Conservation (phyloP, 2,113 vertebrate species). For the Centropus bengalensis region DNA sequence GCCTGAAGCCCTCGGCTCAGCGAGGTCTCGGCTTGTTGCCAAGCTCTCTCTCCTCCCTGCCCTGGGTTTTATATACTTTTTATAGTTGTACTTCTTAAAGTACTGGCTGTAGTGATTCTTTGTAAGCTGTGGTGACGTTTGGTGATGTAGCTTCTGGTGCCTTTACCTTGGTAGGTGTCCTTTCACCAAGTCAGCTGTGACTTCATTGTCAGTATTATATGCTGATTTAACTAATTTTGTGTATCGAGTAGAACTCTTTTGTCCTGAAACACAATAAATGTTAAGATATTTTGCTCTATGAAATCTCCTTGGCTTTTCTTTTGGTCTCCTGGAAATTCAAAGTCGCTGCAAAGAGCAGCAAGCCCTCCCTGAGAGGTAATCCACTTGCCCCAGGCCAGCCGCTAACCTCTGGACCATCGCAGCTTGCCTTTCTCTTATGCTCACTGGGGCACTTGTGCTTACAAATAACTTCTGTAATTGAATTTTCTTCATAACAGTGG, state of each 20-base stretch:
- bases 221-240: constrained; percentile 57
- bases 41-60: not conserved
- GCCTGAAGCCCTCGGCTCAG: not conserved
- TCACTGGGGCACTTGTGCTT: not conserved
- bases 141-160: constrained; percentile 50
- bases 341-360: not conserved
- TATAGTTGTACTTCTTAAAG: constrained; percentile 43
- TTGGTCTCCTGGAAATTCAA: not conserved
- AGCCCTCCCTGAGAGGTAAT: not conserved
- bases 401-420: not conserved
- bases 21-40: not conserved
- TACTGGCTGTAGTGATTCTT: constrained; percentile 20
- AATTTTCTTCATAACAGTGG: not conserved
- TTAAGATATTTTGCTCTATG: constrained; percentile 56
- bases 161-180: constrained; percentile 44
- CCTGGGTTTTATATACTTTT: constrained; percentile 54
- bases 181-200: constrained; percentile 43
- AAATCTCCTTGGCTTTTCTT: not conserved
- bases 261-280: constrained; percentile 67
- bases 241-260: constrained; percentile 58
- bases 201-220: constrained; percentile 70
- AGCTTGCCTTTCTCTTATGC: not conserved
- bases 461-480: constrained; percentile 23
- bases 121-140: constrained; percentile 45
- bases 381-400: not conserved